These are phyloP conservation scores for Brachionus plicatilis DNA, from an alignment of 1,140 invertebrate genomes.

Conservation along the genomic window DNA sequence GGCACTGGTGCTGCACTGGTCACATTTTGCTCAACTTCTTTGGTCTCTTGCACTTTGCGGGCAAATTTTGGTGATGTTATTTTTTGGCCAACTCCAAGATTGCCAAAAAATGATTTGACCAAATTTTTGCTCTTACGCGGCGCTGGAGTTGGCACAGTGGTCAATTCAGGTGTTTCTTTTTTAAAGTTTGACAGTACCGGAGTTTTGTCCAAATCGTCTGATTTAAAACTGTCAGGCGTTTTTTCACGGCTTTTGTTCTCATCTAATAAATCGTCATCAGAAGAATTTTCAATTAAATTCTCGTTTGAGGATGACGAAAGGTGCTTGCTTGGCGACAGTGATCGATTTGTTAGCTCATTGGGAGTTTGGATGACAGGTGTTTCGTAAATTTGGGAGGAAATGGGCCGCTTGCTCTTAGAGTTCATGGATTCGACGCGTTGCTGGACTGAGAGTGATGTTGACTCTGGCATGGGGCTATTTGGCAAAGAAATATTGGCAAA, in stretches of 20 bases:
- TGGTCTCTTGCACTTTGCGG: neutral
- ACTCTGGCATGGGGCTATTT: neutral
- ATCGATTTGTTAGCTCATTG: neutral
- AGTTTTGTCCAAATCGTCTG: neutral
- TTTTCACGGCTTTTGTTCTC: neutral
- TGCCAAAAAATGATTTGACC: neutral
- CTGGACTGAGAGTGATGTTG: neutral
- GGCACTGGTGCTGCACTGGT: neutral
- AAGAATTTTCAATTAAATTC: constrained; percentile 14
- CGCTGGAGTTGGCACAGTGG: neutral
- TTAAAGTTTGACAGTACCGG: neutral
- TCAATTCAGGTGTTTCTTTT: neutral
- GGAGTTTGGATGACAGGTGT: neutral
- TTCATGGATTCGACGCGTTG: constrained; percentile 4
- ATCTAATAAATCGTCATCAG: constrained; percentile 7
- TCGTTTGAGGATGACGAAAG: neutral
- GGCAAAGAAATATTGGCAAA: neutral
- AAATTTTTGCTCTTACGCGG: neutral
- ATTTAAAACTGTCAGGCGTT: neutral
- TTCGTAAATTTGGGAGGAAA: constrained; percentile 9
- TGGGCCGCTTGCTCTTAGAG: neutral
- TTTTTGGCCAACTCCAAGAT: neutral
- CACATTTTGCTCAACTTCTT: neutral
- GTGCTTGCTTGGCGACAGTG: neutral
- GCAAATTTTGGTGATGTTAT: neutral